Percentiles rank a stretch among this genome's conserved stretches.
Conservation (phyloP, 2,797 vertebrate species). For the Phoeniculus purpureus region DNA sequence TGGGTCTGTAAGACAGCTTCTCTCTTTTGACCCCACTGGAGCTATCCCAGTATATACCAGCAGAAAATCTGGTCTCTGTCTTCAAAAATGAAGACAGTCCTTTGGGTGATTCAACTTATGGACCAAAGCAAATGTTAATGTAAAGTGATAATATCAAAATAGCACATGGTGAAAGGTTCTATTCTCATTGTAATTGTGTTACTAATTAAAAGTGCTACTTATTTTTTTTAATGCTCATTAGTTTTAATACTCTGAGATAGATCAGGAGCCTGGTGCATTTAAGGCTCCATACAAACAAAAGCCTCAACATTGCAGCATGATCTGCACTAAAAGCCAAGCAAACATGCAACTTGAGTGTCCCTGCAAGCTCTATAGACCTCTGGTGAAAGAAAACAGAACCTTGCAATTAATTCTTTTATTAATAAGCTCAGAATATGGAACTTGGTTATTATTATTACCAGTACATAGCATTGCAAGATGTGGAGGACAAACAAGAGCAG, state of each 20-base stretch:
- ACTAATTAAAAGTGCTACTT: constrained; percentile 27
- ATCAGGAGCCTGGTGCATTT: neutral
- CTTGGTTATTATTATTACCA: neutral
- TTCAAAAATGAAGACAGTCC: neutral
- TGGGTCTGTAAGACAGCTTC: neutral
- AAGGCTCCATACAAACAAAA: neutral
- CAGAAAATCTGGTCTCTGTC: neutral
- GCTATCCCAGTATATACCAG: neutral
- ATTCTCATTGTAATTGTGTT: neutral
- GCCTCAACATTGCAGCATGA: neutral
- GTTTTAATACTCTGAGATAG: neutral
- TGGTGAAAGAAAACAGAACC: neutral
- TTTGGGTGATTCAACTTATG: neutral
- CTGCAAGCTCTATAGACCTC: neutral
- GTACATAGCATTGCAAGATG: neutral
- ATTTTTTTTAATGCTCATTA: neutral
- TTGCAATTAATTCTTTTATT: neutral
- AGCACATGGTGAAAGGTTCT: neutral
- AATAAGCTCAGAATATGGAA: neutral
- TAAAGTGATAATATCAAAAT: neutral
- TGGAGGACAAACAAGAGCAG: neutral
- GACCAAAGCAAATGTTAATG: neutral
- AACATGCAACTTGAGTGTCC: neutral
- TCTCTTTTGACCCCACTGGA: neutral
- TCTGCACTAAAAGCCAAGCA: neutral